A percentile compares a stretch with the other conserved stretches of the same genome.
Evolutionary conservation across 92 coral and sea anemone genomes (phyloP).

Genomic region (Micromussa lordhowensis): DNA sequence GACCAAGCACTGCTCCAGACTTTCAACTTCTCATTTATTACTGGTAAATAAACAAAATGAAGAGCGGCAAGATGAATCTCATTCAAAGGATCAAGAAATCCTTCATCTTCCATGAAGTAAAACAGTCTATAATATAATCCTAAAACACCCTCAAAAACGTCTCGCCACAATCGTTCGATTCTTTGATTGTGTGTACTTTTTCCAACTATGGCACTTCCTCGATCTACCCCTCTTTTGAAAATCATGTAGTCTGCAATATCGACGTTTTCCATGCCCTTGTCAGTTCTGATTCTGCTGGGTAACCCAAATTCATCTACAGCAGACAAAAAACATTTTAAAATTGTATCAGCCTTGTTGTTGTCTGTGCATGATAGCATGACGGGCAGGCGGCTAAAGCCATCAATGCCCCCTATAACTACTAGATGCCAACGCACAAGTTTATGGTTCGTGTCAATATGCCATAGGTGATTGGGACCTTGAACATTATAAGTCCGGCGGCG

Average conservation of each 20-base stretch:
- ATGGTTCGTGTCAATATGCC: no score
- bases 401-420: no score
- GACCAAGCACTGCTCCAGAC: conserved; percentile 82
- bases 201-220: conserved; percentile 74
- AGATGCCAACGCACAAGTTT: no score
- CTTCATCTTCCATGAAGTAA: conserved; percentile 78
- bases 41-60: conserved; percentile 66
- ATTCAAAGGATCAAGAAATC: conserved; percentile 72
- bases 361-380: no score
- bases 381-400: no score
- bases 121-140: conserved; percentile 69
- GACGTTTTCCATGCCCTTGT: conserved; percentile 80
- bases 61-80: conserved; percentile 66
- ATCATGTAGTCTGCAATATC: conserved; percentile 78
- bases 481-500: no score
- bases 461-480: no score
- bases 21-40: conserved; percentile 56
- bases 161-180: conserved; percentile 73
- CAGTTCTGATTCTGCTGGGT: conserved; percentile 78
- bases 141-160: conserved; percentile 76
- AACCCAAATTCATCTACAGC: conserved; percentile 59
- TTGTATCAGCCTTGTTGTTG: no score
- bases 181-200: conserved; percentile 79
- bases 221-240: conserved; percentile 56
- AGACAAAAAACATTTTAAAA: conserved; percentile 40